These are phyloP conservation scores for Galerucella nymphaeae DNA, from an alignment of 2,888 invertebrate genomes.

Conservation along the genomic window DNA sequence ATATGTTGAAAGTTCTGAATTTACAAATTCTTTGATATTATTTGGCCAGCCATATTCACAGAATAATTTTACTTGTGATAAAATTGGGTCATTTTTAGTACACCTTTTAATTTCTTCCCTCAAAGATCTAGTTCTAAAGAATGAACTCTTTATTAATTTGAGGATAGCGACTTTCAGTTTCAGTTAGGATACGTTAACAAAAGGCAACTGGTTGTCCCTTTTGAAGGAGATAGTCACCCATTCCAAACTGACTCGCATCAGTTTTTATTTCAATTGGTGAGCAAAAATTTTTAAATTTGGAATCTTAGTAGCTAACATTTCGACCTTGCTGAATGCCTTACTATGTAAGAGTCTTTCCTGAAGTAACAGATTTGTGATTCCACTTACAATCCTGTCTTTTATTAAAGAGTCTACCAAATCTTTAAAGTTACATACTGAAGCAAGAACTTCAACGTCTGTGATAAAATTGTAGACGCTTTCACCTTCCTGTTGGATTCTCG, in stretches of 20 bases:
- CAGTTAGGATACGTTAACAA: not conserved
- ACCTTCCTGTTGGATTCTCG: no score
- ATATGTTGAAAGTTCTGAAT: not conserved
- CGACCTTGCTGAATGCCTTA: not conserved
- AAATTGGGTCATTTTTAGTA: not conserved
- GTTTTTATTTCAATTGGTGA: not conserved
- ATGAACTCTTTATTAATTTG: no score
- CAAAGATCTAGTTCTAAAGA: not conserved
- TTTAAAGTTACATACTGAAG: no score
- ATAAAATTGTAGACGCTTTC: no score
- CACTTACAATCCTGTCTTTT: no score
- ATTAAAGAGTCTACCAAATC: no score
- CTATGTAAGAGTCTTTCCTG: no score
- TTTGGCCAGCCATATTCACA: not conserved
- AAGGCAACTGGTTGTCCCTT: not conserved
- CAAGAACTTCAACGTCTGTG: no score
- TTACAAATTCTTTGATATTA: not conserved
- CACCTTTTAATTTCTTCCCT: not conserved
- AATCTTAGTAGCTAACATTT: not conserved
- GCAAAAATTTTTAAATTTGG: not conserved
- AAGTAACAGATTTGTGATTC: no score
- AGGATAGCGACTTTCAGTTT: not conserved
- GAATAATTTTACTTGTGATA: not conserved
- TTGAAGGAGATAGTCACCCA: not conserved
- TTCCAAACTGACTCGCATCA: conserved; percentile 5